These are phyloP conservation scores for Pantala flavescens DNA, from an alignment of 1,140 invertebrate species.

Conservation along the genomic window DNA sequence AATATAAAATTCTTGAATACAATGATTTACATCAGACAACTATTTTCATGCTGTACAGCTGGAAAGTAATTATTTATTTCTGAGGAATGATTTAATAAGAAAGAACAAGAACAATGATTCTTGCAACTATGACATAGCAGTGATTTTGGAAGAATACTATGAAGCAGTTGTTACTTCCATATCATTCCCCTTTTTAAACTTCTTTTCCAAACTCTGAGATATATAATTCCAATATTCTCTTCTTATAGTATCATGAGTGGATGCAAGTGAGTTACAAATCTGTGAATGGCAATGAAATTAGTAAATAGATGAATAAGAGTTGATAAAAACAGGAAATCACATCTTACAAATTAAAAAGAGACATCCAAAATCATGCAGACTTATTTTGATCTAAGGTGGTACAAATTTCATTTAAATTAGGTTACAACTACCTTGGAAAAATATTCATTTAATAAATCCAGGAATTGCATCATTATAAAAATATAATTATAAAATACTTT, in stretches of 20 bases:
- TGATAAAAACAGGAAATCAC: background rate
- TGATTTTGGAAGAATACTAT: background rate
- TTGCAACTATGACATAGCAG: too few species aligned
- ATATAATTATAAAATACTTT: too few species aligned
- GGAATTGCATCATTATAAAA: too few species aligned
- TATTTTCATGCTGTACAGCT: too few species aligned
- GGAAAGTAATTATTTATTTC: too few species aligned
- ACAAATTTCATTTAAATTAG: background rate
- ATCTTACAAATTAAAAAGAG: background rate
- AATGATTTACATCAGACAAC: too few species aligned
- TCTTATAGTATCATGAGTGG: background rate
- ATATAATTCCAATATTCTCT: background rate
- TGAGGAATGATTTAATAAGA: too few species aligned
- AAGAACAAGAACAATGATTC: too few species aligned
- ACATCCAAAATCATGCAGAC: background rate
- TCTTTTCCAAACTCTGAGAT: background rate
- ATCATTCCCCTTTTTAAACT: background rate
- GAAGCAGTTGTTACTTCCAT: background rate
- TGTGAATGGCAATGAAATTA: background rate
- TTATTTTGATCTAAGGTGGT: background rate
- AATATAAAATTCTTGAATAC: too few species aligned
- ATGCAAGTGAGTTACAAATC: background rate
- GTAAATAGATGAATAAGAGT: background rate
- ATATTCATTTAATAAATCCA: background rate
- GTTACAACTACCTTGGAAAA: background rate